Base-by-base conservation (phyloP, 2,113 vertebrate species). In the Strigops habroptila region DNA sequence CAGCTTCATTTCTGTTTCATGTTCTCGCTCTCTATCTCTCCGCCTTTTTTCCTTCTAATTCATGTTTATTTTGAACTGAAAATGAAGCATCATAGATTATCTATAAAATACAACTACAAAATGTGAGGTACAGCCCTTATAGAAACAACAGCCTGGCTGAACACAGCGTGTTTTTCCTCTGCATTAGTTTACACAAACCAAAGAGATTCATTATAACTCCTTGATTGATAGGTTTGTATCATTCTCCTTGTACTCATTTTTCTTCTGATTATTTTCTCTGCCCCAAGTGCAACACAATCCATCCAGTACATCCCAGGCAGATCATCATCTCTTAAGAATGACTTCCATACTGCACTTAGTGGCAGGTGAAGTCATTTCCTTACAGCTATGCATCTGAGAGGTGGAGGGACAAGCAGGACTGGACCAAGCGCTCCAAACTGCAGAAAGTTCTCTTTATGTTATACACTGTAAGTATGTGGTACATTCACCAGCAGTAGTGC, bases 51-150 rank as follows among this genome's bases (percentile, higher is more conserved):
- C 21, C 14, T 68, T 82, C 57, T 79, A 78, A 78, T 86, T 84
- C 52, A 51, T 4, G 0, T 88, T 91, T 88, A 55, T 83, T 96
- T 90, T 84, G 65, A 88, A 49, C 24, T 41, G 62, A 96, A 89
- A 93, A 73, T 21, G 64, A 89, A 92, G 13, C 41, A n/a, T 75
- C 77, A 82, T 31, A 84, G 31, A 64, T 86, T 64, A 81, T 68
- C 46, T 84, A 14, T 49, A 82, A 44, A 94, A 88, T 63, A 63
- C 5, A 88, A 35, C 31, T 78, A 44, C 27, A 55, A 62, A 88
- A 63, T 17, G 5, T 27, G 57, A 94, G 15, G 49, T 53, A 76
- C 19, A 90, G 14, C 22, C 46, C 55, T 85, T 68, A 35, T 11
- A 53, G 71, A 67, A 88, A 52, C 7, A 71, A 27, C 64, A 78